Base-by-base conservation (phyloP, 2,888 invertebrate genomes). In the Cryptus armator region DNA sequence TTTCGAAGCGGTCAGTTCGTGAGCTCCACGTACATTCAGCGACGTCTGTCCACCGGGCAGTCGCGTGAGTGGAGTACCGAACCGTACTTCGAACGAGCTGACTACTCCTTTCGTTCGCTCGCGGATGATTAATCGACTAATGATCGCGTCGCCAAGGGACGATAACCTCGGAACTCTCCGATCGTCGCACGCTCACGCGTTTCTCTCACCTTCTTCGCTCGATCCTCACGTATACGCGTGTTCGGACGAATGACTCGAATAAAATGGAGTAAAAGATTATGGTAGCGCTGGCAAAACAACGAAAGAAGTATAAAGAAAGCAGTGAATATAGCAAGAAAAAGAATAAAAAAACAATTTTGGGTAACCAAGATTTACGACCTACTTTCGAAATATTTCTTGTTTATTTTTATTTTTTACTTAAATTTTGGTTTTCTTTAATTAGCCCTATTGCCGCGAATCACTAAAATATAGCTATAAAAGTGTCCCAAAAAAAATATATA, bases 71-170 rank as follows among this genome's bases (percentile, higher is more conserved):
- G 79, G 72, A 74, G 76, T 37, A 66, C 64, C 76, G 66, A 66
- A 76, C 76, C 46, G 37, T 66, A 46, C 48, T 66, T 48, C 32
- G 77, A 81, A 70, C 64, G 48, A 72, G 64, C 56, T 59, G 37
- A 80, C 81, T 79, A 75, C 81, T 48, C 74, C 66, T 64, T 79
- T 62, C 64, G 71, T 87, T 68, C 76, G 29, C 56, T 76, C 32
- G 62, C 62, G 78, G 75, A 86, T 89, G 89, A 90, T 90, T 88
- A 90, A 90, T 90, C 88, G 88, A 85, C 86, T 87, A 89, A 89
- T 87, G 86, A 90, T 89, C 86, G 79, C 64, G 78, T 86, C 80
- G 68, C 80, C 70, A 70, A 53, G 75, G 85, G 64, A 86, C 86
- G 86, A 86, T 85, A 86, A 85, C 82, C 86, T 67, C 84, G 53